Percentiles rank a stretch among this genome's conserved stretches.
Evolutionary conservation across 2,888 invertebrate genomes (phyloP).

Genomic region (Philereme vetulata): DNA sequence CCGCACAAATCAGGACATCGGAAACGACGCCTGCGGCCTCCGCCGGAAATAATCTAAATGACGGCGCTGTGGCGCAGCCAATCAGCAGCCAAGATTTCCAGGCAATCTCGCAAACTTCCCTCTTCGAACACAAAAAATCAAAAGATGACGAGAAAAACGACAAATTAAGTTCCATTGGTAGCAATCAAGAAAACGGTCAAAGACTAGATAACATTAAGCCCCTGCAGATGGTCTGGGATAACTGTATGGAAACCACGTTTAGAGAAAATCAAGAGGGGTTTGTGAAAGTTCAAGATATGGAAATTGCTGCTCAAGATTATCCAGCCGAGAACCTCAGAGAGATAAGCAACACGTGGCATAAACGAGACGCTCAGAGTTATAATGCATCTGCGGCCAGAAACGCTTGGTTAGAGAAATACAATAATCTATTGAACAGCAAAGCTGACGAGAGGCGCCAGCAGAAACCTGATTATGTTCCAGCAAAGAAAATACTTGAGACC

Average conservation of each 20-base stretch:
- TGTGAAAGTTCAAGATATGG: slow-evolving; percentile 51
- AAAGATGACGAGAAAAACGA: slow-evolving; percentile 39
- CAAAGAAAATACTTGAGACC: slow-evolving; percentile 44
- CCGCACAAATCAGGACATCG: slow-evolving; percentile 61
- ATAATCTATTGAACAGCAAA: slow-evolving; percentile 58
- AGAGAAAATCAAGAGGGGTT: slow-evolving; percentile 49
- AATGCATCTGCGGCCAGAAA: slow-evolving; percentile 56
- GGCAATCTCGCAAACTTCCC: slow-evolving; percentile 69
- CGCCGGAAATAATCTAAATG: slow-evolving; percentile 77
- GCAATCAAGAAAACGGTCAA: slow-evolving; percentile 42
- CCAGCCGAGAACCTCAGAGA: slow-evolving; percentile 39
- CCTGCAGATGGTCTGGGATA: slow-evolving; percentile 67
- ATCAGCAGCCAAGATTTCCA: slow-evolving; percentile 65
- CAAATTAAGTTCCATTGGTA: slow-evolving; percentile 46
- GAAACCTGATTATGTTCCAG: slow-evolving; percentile 50
- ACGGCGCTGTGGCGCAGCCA: slow-evolving; percentile 45
- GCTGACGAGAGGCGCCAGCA: slow-evolving; percentile 56
- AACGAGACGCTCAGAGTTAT: slow-evolving; percentile 48
- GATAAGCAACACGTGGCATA: slow-evolving; percentile 55
- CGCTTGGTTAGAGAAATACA: slow-evolving; percentile 66
- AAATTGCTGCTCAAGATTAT: slow-evolving; percentile 51
- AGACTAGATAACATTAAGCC: slow-evolving; percentile 41
- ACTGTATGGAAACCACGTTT: slow-evolving; percentile 64
- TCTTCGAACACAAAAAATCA: slow-evolving; percentile 56
- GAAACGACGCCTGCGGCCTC: slow-evolving; percentile 64